Base-by-base conservation (phyloP, 2,888 invertebrate genomes). In the Tolmerus cingulatus region DNA sequence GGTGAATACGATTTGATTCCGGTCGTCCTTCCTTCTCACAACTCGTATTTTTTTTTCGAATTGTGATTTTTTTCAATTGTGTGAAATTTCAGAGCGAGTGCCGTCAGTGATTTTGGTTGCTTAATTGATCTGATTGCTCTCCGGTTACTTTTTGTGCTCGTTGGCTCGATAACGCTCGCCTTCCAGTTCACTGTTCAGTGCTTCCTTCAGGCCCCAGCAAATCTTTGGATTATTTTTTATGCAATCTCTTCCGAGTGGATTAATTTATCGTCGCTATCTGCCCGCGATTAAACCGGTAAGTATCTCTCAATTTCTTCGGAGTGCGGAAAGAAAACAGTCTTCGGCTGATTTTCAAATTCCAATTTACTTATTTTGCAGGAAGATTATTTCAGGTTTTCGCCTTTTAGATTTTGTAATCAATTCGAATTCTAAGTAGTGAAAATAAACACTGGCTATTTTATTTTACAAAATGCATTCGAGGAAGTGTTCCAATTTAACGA, bases 151-250 rank as follows among this genome's bases (percentile, higher is more conserved):
- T 78, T 78, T 81, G 27, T 82, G 82, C 57, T 37, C 27, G 43
- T 37, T 82, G 14, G 51, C 19, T 76, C 37, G 37, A 37, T 82
- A 82, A 66, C 82, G 82, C 14, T 82, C 82, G 82, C 8, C 81
- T 51, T 81, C 81, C 81, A 81, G 55, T 81, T 81, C 34, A 46
- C 81, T 55, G 55, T 55, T 81, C 34, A 46, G 81, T 81, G 81
- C 81, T 81, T 81, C 81, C 81, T 55, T 5, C 81, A 34, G 55
- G 46, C 55, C 27, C 30, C 34, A 30, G 27, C 51, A 51, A 66
- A 30, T 51, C 30, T 81, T 81, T 81, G 81, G 81, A 81, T 81
- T 81, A 81, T 81, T 55, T 81, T 79, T 81, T 51, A 78, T 40
- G 40, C 34, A 23, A 78, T 78, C 23, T 78, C 43, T 78, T 78